A percentile compares a stretch with the other conserved stretches of the same genome.
Evolutionary conservation across 1,140 invertebrate genomes (phyloP).

Genomic region (Trichonephila inaurata): DNA sequence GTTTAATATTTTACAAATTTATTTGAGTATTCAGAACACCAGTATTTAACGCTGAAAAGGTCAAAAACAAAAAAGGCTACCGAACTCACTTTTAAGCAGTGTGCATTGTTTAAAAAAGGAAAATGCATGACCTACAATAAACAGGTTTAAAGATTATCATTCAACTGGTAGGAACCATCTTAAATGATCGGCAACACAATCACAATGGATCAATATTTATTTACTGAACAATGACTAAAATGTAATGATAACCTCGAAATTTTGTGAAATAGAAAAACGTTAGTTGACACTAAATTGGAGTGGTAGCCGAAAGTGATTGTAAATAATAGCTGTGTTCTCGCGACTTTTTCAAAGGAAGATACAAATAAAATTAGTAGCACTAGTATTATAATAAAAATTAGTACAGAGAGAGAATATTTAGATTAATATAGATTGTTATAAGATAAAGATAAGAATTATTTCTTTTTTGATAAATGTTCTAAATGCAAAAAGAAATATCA

Average conservation of each 20-base stretch:
- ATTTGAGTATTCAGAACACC: too few species aligned
- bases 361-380: too few species aligned
- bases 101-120: background rate
- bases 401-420: too few species aligned
- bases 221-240: background rate
- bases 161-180: background rate
- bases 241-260: background rate
- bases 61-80: background rate
- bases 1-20: too few species aligned
- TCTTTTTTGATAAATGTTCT: too few species aligned
- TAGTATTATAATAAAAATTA: too few species aligned
- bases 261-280: background rate
- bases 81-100: background rate
- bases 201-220: background rate
- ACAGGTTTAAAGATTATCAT: constrained; percentile 10
- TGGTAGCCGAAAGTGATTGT: background rate
- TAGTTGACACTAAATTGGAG: background rate
- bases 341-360: too few species aligned
- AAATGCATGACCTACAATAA: background rate
- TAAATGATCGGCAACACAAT: background rate
- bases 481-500: too few species aligned
- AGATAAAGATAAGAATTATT: too few species aligned
- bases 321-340: too few species aligned
- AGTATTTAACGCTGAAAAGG: too few species aligned
- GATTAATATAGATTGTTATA: too few species aligned